These are phyloP conservation scores for Lepidurus packardi DNA, from an alignment of 1,140 invertebrate genomes.

Conservation along the genomic window DNA sequence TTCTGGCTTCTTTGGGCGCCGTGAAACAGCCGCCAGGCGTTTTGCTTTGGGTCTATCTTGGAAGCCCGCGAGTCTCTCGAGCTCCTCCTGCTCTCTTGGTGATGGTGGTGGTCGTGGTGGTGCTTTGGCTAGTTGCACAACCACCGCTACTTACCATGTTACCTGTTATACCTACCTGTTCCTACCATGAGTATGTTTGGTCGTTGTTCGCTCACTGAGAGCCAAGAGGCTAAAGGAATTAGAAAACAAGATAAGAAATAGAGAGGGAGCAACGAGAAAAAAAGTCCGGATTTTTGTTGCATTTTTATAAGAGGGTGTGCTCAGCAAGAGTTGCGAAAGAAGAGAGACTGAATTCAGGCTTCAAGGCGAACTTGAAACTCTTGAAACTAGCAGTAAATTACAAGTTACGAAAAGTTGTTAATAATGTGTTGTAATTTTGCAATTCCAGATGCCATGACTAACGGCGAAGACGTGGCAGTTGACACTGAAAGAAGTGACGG, in stretches of 20 bases:
- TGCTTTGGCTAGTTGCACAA: not conserved
- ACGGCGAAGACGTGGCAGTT: slow-evolving; percentile 5
- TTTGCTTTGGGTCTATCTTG: not conserved
- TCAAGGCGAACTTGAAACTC: not conserved
- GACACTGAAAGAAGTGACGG: slow-evolving; percentile 16
- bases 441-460: slow-evolving; percentile 4
- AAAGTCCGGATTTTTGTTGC: not conserved
- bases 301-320: not conserved
- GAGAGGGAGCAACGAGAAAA: not conserved
- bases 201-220: not conserved
- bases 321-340: not conserved
- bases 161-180: slow-evolving; percentile 10
- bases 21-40: slow-evolving; percentile 2
- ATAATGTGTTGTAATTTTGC: not conserved
- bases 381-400: not conserved
- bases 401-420: not conserved
- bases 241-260: not conserved
- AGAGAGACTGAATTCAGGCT: not conserved
- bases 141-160: not conserved
- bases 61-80: not conserved
- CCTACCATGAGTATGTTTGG: not conserved
- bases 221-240: not conserved
- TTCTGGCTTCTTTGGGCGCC: slow-evolving; percentile 3
- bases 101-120: not conserved
- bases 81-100: not conserved